Evolutionary conservation across 2,888 invertebrate genomes (phyloP).

Genomic region (Acanthosoma haemorrhoidale): DNA sequence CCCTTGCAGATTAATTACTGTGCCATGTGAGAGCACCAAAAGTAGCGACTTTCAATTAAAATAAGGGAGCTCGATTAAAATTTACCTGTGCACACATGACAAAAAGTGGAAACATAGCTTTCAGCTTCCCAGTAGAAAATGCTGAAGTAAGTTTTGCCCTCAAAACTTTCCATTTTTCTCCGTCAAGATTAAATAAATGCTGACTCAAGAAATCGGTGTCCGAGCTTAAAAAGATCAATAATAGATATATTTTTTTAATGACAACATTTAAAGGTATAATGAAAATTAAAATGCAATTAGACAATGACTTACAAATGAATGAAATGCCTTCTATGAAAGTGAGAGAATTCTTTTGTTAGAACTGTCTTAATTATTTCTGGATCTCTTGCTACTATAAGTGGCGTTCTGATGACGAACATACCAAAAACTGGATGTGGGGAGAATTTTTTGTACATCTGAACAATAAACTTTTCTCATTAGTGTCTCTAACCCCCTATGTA

Average conservation of each 20-base stretch:
- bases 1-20: too few species aligned
- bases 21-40: too few species aligned
- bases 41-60: too few species aligned
- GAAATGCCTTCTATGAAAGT: constrained; percentile 1
- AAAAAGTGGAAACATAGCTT: constrained; percentile 33
- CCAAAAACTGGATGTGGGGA: constrained; percentile 7
- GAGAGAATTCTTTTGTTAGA: constrained; percentile 22
- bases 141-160: constrained; percentile 36
- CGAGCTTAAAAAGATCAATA: background rate
- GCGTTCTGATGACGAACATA: background rate
- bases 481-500: background rate
- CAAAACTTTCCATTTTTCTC: constrained; percentile 32
- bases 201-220: constrained; percentile 13
- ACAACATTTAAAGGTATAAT: too few species aligned
- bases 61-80: too few species aligned
- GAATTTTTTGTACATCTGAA: background rate
- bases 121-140: constrained; percentile 34
- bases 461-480: background rate
- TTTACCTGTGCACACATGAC: constrained; percentile 22
- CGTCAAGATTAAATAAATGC: constrained; percentile 33
- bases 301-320: background rate
- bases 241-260: background rate
- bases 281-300: too few species aligned
- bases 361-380: constrained; percentile 13
- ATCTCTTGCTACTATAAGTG: background rate